These are phyloP conservation scores for Dolichoris vasculosae DNA, from an alignment of 1,140 invertebrate species.

Conservation along the genomic window DNA sequence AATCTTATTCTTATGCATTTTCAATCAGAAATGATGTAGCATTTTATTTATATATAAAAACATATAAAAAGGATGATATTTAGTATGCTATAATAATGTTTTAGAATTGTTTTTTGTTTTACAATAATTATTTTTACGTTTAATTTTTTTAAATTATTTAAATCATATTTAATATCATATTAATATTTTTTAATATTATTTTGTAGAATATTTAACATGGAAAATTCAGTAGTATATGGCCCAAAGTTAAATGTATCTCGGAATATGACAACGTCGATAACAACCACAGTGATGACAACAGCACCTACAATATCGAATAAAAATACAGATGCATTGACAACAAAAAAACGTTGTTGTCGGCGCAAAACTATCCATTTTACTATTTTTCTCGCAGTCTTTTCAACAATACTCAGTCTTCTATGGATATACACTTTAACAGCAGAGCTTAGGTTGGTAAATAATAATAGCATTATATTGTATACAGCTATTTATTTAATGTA, in stretches of 20 bases:
- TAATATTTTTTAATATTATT: too few species aligned
- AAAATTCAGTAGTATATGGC: background rate
- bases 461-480: background rate
- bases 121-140: too few species aligned
- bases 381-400: conserved; percentile 49
- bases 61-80: too few species aligned
- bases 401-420: conserved; percentile 46
- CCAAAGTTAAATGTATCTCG: background rate
- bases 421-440: conserved; percentile 50
- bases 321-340: background rate
- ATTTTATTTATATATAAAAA: too few species aligned
- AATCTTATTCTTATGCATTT: too few species aligned
- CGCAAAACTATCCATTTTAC: conserved; percentile 48
- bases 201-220: conserved; percentile 27
- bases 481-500: too few species aligned
- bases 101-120: too few species aligned
- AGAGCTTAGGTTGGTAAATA: conserved; percentile 39
- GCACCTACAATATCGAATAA: background rate
- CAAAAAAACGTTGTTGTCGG: conserved; percentile 44
- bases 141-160: too few species aligned
- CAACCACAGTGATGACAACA: conserved; percentile 18
- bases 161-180: too few species aligned
- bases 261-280: background rate
- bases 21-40: too few species aligned
- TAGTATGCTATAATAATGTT: too few species aligned